Percentiles rank a stretch among this genome's conserved stretches.
Evolutionary conservation across 2,797 vertebrate genomes (phyloP).

Genomic region (Periophthalmus magnuspinnatus): DNA sequence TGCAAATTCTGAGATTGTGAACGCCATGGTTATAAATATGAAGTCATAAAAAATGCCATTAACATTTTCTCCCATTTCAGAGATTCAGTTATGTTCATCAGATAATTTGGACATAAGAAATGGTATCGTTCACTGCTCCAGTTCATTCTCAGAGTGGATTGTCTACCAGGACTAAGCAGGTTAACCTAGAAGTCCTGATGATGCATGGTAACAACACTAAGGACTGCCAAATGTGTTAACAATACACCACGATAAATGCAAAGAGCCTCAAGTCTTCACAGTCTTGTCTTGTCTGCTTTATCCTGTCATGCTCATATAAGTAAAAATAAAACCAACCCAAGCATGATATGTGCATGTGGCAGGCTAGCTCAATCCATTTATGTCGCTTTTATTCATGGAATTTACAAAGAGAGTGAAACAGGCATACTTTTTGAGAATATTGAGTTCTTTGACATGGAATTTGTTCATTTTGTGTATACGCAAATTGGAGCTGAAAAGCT

Average conservation of each 20-base stretch:
- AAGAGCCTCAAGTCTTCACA: not conserved
- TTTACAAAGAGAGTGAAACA: constrained; percentile 19
- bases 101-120: not conserved
- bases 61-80: too few relatives aligned
- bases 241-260: too few relatives aligned
- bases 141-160: not conserved
- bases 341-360: not conserved
- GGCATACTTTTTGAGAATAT: constrained; percentile 21
- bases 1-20: not conserved
- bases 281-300: not conserved
- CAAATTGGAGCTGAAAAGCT: constrained; percentile 22
- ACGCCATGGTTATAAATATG: not conserved
- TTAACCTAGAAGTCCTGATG: not conserved
- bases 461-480: constrained; percentile 29
- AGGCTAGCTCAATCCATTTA: not conserved
- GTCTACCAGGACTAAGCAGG: not conserved
- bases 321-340: not conserved
- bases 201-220: not conserved
- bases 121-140: not conserved
- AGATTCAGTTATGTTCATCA: not conserved
- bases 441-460: constrained; percentile 40
- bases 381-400: constrained; percentile 6
- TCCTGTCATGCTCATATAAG: not conserved
- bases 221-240: too few relatives aligned
- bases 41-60: not conserved